Percentiles rank a stretch among this genome's conserved stretches.
Evolutionary conservation across 2,113 vertebrate species (phyloP).

Genomic region (Phalacrocorax brasilianus): DNA sequence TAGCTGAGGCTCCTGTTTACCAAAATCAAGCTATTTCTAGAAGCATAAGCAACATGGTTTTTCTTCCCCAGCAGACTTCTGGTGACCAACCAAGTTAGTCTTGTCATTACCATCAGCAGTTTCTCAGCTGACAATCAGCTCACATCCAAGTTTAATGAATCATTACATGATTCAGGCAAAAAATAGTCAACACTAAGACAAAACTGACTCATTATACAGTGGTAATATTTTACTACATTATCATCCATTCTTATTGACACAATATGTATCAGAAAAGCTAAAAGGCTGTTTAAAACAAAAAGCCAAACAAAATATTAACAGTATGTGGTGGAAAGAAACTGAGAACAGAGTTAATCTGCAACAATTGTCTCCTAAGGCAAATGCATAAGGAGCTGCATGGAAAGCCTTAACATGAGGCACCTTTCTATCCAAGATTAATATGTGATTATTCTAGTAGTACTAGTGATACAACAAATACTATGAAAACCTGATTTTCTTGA

Average conservation of each 20-base stretch:
- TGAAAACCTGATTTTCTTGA: neutral
- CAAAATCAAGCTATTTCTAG: neutral
- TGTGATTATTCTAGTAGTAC: neutral
- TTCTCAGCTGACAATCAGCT: slow-evolving; percentile 1
- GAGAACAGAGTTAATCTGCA: neutral
- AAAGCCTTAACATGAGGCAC: neutral
- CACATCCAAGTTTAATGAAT: neutral
- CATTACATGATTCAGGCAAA: neutral
- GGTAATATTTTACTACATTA: neutral
- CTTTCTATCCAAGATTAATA: neutral
- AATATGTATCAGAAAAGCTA: neutral
- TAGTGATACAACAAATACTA: neutral
- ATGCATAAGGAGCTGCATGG: neutral
- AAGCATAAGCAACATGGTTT: neutral
- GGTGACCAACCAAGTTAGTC: neutral
- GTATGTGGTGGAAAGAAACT: neutral
- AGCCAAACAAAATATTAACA: neutral
- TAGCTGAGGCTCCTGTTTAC: neutral
- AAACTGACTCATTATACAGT: neutral
- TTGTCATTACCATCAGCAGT: neutral
- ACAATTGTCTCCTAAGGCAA: neutral
- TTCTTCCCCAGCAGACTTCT: neutral
- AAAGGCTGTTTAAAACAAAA: neutral
- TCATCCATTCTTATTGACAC: neutral
- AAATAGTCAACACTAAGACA: neutral